These are phyloP conservation scores for Seira sanloemensis DNA, from an alignment of 2,888 invertebrate species.

Conservation along the genomic window DNA sequence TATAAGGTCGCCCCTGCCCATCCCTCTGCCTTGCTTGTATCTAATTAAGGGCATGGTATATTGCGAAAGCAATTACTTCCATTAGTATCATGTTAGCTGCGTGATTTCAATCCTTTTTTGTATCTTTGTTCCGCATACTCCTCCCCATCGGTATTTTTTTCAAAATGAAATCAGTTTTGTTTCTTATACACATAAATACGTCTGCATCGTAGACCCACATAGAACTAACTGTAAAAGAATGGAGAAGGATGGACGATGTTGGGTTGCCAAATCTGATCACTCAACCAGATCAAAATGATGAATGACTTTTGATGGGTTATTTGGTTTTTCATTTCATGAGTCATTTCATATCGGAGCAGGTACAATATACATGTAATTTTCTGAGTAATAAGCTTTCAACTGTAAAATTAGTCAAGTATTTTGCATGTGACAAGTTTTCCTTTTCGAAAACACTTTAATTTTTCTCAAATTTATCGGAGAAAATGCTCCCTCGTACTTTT, in stretches of 20 bases:
- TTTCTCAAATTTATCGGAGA: constrained; percentile 46
- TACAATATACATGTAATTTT: no score
- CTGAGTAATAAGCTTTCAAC: no score
- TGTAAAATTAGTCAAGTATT: no score
- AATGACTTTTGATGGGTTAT: constrained; percentile 45
- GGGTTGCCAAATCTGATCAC: constrained; percentile 42
- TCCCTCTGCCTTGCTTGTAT: constrained; percentile 15
- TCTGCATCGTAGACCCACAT: background rate
- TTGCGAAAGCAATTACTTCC: constrained; percentile 37
- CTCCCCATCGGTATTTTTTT: background rate
- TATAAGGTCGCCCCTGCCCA: background rate
- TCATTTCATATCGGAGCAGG: background rate
- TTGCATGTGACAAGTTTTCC: constrained; percentile 63
- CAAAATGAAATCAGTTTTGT: background rate
- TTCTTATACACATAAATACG: background rate
- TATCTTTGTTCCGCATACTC: background rate
- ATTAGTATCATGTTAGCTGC: constrained; percentile 31
- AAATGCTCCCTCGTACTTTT: constrained; percentile 35
- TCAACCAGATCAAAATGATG: constrained; percentile 51
- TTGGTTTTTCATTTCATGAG: constrained; percentile 1
- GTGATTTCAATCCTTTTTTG: background rate
- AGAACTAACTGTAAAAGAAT: background rate
- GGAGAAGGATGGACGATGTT: background rate
- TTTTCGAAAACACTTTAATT: constrained; percentile 26
- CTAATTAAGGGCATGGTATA: constrained; percentile 42